Conservation (phyloP, 2,888 invertebrate species). For the Carabus problematicus region DNA sequence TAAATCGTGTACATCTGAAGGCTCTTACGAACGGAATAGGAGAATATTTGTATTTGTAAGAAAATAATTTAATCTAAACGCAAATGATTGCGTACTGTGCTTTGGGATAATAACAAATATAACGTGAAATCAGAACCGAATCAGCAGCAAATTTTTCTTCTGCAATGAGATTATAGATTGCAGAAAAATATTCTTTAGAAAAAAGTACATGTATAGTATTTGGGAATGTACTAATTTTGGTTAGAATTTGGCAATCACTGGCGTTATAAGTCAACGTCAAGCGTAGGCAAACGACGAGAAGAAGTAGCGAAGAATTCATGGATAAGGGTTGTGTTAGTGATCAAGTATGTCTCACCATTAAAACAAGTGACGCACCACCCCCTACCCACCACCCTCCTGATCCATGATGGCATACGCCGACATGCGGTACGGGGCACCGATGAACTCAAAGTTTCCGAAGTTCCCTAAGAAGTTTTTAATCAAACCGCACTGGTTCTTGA, state of each 20-base stretch:
- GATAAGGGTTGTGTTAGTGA: too few species aligned
- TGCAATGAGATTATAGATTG: too few species aligned
- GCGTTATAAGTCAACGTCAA: constrained; percentile 3
- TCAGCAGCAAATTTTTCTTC: too few species aligned
- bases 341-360: constrained; percentile 34
- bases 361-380: constrained; percentile 4
- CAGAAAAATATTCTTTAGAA: too few species aligned
- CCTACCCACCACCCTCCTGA: not conserved
- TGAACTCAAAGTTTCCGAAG: constrained; percentile 18
- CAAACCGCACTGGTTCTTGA: constrained; percentile 52
- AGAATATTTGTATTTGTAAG: too few species aligned
- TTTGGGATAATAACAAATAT: too few species aligned
- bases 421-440: not conserved
- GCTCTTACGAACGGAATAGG: not conserved
- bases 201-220: too few species aligned
- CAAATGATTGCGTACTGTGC: too few species aligned
- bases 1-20: constrained; percentile 30
- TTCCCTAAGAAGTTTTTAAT: constrained; percentile 53
- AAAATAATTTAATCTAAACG: too few species aligned
- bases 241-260: too few species aligned
- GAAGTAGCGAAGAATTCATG: constrained; percentile 9
- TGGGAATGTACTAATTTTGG: not conserved
- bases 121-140: too few species aligned
- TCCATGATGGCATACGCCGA: not conserved
- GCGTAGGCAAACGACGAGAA: not conserved